Base-by-base conservation (phyloP, 2,113 vertebrate species). In the Lontra canadensis region DNA sequence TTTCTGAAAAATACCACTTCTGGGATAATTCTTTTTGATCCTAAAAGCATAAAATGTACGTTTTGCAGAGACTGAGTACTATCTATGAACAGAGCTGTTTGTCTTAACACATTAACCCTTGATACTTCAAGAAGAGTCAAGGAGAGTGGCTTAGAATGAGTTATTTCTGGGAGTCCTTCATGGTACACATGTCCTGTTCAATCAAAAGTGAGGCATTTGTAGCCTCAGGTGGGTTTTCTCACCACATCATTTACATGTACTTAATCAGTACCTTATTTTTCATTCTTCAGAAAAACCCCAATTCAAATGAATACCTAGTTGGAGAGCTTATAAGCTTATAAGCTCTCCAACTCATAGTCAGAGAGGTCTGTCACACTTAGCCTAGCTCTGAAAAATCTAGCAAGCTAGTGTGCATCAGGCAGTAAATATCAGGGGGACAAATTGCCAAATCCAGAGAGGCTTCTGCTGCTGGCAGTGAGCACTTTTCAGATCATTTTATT, bases 251-350 rank as follows among this genome's bases (percentile, higher is more conserved):
- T 94, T 95, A 21, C 47, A 88, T 83, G 23, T 4, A 44, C n/a
- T 93, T 94, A 85, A 83, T 93, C 67, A 96, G 31, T 61, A 81
- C 11, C 34, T 93, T 90, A 74, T 76, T 94, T 96, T 96, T 96
- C 57, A 74, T 94, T 93, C 73, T 90, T 93, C 11, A 81, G 26
- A 63, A 96, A 92, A 85, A 59, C 44, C 31, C 2, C 57, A 83
- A 3, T 63, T n/a, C 31, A 69, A 73, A 29, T 42, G 52, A 90
- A 93, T 69, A 85, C 25, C 82, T 29, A 34, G 85, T 47, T 47
- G 44, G 44, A 47, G 10, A 47, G 89, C 85, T 90, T 61, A 78
- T 82, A 47, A 47, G 89, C 85, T 90, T 61, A 78, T 82, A 79
- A 92, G 67, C 57, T 81, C 31, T 90, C 47, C 39, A 57, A 8